Evolutionary conservation across 1,140 invertebrate genomes (phyloP), one percentile per base, ranked within the genome.

Genomic region (Orchesella cincta): DNA sequence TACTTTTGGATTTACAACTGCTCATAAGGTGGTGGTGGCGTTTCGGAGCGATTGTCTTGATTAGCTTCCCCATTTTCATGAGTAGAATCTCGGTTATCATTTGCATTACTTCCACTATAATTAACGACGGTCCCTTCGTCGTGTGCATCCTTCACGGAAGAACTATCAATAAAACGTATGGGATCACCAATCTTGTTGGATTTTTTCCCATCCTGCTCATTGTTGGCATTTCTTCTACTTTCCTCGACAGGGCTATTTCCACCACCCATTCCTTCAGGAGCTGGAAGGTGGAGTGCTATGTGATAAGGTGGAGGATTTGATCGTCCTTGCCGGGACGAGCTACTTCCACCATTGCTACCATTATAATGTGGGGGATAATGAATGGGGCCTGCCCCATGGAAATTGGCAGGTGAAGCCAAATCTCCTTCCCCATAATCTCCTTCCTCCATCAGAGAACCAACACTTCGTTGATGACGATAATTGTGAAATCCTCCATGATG

Each of bases 271-370:
- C 23, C 36, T 23, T 73, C 35, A 8, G 78, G 78, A n/a, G 78
- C 28, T 34, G 80, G 80, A 18, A 81, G 46, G 36, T 81, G 79
- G 3, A 81, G 70, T 28, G 80, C 80, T 36, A 81, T 77, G 51
- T 81, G 76, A 73, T 81, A 81, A 12, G 80, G 78, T 1, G 80
- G 80, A 3, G 80, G 80, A 28, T 76, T 73, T 34, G 26, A 35
- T 5, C 23, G 26, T 23, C 64, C 74, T n/a, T 29, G 62, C 35
- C 28, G 23, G 70, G 33, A n/a, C n/a, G 29, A 36, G 33, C 8
- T 36, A 29, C 16, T 46, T 5, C 33, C 23, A 73, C 34, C 51
- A 23, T 39, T 28, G 28, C 52, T 51, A 3, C 57, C 16, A 57
- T 73, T 8, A 46, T 67, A 39, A 52, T 46, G 51, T 75, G 34